Evolutionary conservation across 35 echinoderm and acorn worm genomes (phyloP), one percentile per base, ranked within the genome.

Genomic region (Amphiura filiformis): DNA sequence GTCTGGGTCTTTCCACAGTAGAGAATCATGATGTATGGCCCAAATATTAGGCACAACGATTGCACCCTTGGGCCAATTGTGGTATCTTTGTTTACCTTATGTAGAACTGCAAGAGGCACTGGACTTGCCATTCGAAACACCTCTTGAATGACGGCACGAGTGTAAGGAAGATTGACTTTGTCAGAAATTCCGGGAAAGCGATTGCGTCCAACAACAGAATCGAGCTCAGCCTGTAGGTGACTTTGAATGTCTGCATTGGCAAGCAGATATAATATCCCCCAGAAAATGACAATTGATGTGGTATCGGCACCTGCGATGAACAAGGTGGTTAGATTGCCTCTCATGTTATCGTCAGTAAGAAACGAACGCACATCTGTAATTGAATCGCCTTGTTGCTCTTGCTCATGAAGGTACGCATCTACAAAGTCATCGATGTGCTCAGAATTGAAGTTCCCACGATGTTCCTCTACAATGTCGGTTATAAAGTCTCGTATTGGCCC

Each of bases 221-320:
- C 91, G 1, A 97, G 34, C n/a, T 97, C 95, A 30, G 85, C 32
- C 39, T 94, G 95, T 0, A 94, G 78, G n/a, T 86, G 86, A 17
- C 75, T 34, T 76, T 97, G 95, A 26, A 97, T 81, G 14, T 94
- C 78, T 0, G 81, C 57, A 38, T 97, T 20, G 0, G 57, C 32
- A 30, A 94, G 76, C 88, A 97, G 87, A 77, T 89, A 89, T 30
- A 97, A 36, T 34, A 93, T 76, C 1, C 34, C 84, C 95, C 95
- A 97, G 13, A 76, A 87, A 26, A 97, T 37, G n/a, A 89, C 94
- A 13, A 86, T 94, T 18, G 95, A 77, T 1, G 92, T 94, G 0
- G 95, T 91, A 17, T 94, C 92, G 0, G 88, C 87, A 14, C 95
- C 92, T 31, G 95, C 91, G 5, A 57, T 84, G 44, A 97, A 88